Evolutionary conservation across 2,113 vertebrate genomes (phyloP).

Genomic region (Phaethon lepturus): DNA sequence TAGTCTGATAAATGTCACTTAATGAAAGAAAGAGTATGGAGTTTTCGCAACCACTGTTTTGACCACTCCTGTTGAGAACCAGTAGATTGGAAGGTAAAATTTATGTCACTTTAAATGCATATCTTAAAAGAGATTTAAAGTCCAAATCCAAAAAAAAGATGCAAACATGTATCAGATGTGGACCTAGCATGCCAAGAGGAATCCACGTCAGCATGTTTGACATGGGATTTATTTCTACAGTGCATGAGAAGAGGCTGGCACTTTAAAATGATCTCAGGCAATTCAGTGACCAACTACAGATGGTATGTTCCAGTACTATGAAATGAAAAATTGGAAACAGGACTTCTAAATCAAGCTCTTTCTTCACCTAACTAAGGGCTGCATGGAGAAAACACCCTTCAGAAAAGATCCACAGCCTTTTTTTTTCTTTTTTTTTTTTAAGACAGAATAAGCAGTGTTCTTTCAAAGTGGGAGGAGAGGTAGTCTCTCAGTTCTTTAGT

Average conservation of each 20-base stretch:
- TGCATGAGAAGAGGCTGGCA: not conserved
- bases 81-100: not conserved
- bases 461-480: not conserved
- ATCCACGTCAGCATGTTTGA: not conserved
- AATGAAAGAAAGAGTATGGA: not conserved
- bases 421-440: not conserved
- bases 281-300: not conserved
- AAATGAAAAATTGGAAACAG: not conserved
- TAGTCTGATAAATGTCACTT: not conserved
- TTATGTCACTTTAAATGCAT: not conserved
- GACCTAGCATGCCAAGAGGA: not conserved
- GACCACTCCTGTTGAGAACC: not conserved
- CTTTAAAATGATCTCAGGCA: not conserved
- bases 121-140: not conserved
- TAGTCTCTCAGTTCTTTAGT: not conserved
- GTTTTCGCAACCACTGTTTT: not conserved
- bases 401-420: not conserved
- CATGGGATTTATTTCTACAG: not conserved
- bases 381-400: not conserved
- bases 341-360: not conserved
- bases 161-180: not conserved
- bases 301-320: not conserved
- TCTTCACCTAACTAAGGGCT: not conserved
- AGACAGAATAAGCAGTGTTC: not conserved
- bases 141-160: not conserved